Conservation (phyloP, 1,140 invertebrate genomes). For the Linepithema humile region DNA sequence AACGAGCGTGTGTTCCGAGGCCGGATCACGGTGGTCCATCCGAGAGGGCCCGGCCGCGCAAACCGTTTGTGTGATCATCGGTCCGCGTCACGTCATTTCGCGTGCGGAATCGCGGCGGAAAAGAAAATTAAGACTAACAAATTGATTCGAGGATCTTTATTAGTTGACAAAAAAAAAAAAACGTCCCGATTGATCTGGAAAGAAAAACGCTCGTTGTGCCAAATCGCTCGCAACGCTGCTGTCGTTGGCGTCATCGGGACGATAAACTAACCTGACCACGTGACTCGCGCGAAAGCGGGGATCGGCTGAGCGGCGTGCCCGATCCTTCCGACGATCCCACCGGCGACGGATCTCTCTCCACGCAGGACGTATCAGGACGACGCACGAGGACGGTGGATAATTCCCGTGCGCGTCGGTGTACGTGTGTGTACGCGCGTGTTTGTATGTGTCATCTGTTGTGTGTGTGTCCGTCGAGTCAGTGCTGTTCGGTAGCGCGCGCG, state of each 20-base stretch:
- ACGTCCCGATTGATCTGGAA: neutral
- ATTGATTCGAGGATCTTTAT: neutral
- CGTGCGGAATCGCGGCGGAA: neutral
- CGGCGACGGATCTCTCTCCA: neutral
- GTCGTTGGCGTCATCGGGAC: neutral
- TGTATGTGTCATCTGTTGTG: slow-evolving; percentile 57
- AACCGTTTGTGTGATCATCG: neutral
- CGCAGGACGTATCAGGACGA: slow-evolving; percentile 10
- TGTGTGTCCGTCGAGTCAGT: slow-evolving; percentile 72
- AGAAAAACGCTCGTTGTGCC: neutral
- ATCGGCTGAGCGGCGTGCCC: neutral
- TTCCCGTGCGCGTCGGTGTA: slow-evolving; percentile 17
- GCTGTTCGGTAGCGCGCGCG: slow-evolving; percentile 65
- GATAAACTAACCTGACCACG: slow-evolving; percentile 29
- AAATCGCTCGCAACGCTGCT: neutral
- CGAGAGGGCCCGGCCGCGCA: slow-evolving; percentile 51
- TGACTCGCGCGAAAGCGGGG: slow-evolving; percentile 19
- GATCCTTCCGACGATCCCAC: neutral
- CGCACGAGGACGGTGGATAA: slow-evolving; percentile 25
- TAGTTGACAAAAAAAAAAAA: neutral
- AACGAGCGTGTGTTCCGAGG: slow-evolving; percentile 77
- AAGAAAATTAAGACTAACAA: neutral
- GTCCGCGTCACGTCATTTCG: neutral
- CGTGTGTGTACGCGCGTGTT: slow-evolving; percentile 26
- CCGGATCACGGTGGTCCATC: slow-evolving; percentile 73